Evolutionary conservation across 2,797 vertebrate genomes (phyloP).

Genomic region (Ceyx erithaca): DNA sequence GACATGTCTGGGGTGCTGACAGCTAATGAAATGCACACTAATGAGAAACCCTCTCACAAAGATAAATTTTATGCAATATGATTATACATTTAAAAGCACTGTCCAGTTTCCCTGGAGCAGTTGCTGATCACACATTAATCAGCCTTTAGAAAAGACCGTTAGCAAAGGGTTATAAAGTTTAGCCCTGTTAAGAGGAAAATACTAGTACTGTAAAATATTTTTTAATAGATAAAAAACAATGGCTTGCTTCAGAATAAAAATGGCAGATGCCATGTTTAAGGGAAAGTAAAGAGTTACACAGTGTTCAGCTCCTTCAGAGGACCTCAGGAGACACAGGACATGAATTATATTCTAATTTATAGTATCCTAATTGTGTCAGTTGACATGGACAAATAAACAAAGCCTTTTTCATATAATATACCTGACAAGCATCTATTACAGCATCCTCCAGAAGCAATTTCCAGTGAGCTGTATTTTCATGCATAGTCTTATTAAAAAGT

Average conservation of each 20-base stretch:
- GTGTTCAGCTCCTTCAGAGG: background rate
- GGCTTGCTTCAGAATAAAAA: background rate
- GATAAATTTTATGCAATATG: slow-evolving; percentile 25
- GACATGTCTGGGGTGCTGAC: background rate
- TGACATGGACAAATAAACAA: slow-evolving; percentile 71
- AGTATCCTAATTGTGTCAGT: slow-evolving; percentile 62
- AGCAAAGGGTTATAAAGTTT: slow-evolving; percentile 23
- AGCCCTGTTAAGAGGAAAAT: background rate
- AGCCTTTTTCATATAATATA: slow-evolving; percentile 26
- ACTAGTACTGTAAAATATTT: background rate
- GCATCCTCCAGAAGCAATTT: slow-evolving; percentile 65
- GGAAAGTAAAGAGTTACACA: background rate
- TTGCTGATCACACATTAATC: slow-evolving; percentile 28
- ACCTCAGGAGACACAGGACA: background rate
- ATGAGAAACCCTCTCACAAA: background rate
- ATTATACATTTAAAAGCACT: slow-evolving; percentile 2
- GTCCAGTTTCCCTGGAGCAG: background rate
- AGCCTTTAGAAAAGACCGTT: slow-evolving; percentile 44
- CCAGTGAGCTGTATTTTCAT: slow-evolving; percentile 17
- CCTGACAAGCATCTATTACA: slow-evolving; percentile 64
- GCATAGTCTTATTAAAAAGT: slow-evolving; percentile 67
- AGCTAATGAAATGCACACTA: background rate
- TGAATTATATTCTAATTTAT: background rate
- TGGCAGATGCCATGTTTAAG: background rate
- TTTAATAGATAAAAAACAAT: background rate